A percentile compares a stretch with the other conserved stretches of the same genome.
Evolutionary conservation across 2,888 invertebrate species (phyloP).

Genomic region (Leucophora obtusa): DNA sequence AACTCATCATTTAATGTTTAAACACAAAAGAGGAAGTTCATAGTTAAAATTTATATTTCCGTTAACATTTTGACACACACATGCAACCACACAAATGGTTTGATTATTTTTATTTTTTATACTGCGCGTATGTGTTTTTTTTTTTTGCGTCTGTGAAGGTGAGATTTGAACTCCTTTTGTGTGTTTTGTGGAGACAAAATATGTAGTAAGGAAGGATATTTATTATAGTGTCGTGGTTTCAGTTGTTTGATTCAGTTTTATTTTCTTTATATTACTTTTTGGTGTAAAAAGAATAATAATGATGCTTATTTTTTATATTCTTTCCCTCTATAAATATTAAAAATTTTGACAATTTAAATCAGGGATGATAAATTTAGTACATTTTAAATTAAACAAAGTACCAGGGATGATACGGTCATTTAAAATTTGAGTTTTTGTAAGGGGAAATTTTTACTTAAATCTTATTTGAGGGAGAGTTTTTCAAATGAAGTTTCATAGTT

Average conservation of each 20-base stretch:
- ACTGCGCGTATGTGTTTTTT: neutral
- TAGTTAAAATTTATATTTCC: conserved; percentile 31
- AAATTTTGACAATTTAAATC: conserved; percentile 14
- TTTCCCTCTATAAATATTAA: conserved; percentile 5
- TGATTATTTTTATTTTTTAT: neutral
- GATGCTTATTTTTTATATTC: conserved; percentile 2
- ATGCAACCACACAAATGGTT: neutral
- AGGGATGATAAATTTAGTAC: neutral
- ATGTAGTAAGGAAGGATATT: neutral
- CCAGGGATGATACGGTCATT: no score
- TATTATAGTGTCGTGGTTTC: neutral
- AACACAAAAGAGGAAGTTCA: conserved; percentile 27
- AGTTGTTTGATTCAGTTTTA: neutral
- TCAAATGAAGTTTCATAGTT: no score
- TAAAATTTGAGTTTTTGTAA: no score
- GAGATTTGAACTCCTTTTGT: neutral
- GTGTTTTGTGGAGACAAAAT: neutral
- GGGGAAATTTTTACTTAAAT: no score
- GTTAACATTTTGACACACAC: neutral
- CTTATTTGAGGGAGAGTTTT: no score
- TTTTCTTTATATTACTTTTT: neutral
- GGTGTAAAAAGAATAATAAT: conserved; percentile 16
- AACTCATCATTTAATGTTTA: neutral
- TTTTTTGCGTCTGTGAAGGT: neutral
- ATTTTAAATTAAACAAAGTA: neutral